Base-by-base conservation (phyloP, 2,113 vertebrate genomes). In the Crotophaga sulcirostris region DNA sequence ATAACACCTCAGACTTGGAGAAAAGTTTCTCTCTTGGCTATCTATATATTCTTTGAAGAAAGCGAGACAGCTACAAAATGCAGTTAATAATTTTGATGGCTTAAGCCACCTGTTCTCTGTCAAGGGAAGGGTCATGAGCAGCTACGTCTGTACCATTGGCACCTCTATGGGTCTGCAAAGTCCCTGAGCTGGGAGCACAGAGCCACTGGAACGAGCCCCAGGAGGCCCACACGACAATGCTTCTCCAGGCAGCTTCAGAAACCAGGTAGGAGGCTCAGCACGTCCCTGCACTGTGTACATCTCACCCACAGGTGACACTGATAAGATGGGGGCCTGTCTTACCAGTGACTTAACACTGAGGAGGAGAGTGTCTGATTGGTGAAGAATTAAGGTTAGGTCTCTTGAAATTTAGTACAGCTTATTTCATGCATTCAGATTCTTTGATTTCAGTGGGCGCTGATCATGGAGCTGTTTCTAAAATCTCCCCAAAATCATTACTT, bases 201-300 rank as follows among this genome's bases (percentile, higher is more conserved):
- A 55, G 60, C 38, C 0, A 0, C 23, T 69, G 36, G 29, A 21
- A 34, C 16, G 19, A 58, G 51, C 15, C 25, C 7, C 75, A 28
- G 60, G 31, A 62, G 34, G 5, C 31, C 15, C 11, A 19, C 1
- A 2, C 0, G 18, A 34, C 45, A 68, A 25, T 2, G 4, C 26
- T 81, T 69, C 23, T 8, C 49, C 11, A 31, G 49, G 33, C 13
- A 45, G 42, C 55, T 87, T 63, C 62, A 44, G 42, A 56, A 69
- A 7, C 12, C 56, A 42, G 47, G 14, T 31, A 42, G 47, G 26
- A 62, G 49, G 26, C 19, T 64, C 44, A 33, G 47, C 23, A 26
- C 9, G 3, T 18, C 34, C 51, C 49, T 17, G n/a, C 1, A 1
- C 23, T 20, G 38, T 4, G 21, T 55, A 34, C 26, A 3, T 49